Evolutionary conservation across 2,113 vertebrate genomes (phyloP), one percentile per base, ranked within the genome.

Genomic region (Erythrocercus mccallii): DNA sequence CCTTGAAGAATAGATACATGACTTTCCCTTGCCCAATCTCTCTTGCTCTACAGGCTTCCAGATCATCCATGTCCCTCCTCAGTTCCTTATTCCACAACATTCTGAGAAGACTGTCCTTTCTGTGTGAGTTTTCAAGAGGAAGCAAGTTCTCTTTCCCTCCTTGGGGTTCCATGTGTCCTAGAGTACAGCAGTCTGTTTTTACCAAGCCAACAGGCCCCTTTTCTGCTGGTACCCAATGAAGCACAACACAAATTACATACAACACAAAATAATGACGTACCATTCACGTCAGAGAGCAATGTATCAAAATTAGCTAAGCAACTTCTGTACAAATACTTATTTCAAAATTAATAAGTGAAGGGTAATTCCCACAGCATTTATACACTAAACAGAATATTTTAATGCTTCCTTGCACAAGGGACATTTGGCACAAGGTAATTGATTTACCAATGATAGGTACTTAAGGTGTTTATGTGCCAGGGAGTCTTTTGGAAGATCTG

Each of bases 221-320:
- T 81, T 71, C 18, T 68, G 60, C 28, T 45, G 53, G 13, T 31
- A 64, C 17, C 5, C 58, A 47, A 58, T 65, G 42, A 17, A 70
- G 16, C 6, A 56, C 25, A 40, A 47, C 0, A 0, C 4, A 15
- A 65, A 19, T 27, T 25, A 58, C 15, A 14, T 3, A 8, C 1
- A 42, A 9, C 14, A 38, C 9, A 44, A 7, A 65, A 56, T n/a
- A 71, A n/a, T 28, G 14, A 87, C 77, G 12, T 33, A 30, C 5
- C 15, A 13, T 37, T 68, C 4, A 1, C 23, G 25, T 54, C 50
- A 65, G 50, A 66, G 44, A 30, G 11, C 1, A 70, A 33, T 23
- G 35, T 61, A 17, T 50, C 23, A 88, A 86, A 88, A 88, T 38
- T n/a, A 70, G 15, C 12, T 51, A 71, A 64, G 12, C 27, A 65